Conservation (phyloP, 2,888 invertebrate genomes). For the Pristionchus entomophagus region DNA sequence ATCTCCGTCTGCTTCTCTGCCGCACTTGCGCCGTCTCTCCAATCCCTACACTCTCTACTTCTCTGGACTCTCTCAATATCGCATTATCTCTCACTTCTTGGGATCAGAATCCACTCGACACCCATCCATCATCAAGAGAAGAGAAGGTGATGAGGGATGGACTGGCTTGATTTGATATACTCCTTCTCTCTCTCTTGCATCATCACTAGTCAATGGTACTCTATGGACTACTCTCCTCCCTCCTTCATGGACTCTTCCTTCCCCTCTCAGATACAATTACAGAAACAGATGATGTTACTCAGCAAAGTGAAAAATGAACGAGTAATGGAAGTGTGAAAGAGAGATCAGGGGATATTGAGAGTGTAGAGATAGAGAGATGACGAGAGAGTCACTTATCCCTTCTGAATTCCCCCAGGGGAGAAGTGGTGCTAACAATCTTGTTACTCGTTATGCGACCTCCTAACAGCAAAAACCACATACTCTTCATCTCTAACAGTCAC, state of each 20-base stretch:
- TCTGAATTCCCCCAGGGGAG: neutral
- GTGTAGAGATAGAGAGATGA: neutral
- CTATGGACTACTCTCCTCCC: too few relatives aligned
- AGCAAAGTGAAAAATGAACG: neutral
- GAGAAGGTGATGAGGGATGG: conserved; percentile 27
- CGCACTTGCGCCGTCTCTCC: conserved; percentile 5
- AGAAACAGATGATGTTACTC: neutral
- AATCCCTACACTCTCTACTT: neutral
- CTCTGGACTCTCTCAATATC: neutral
- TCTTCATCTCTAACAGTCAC: neutral
- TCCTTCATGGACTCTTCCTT: too few relatives aligned
- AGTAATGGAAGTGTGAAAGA: neutral
- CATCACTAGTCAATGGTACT: neutral
- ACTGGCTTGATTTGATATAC: conserved; percentile 4
- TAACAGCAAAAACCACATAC: too few relatives aligned
- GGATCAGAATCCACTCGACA: neutral
- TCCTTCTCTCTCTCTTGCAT: neutral
- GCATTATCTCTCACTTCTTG: neutral
- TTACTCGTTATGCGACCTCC: too few relatives aligned
- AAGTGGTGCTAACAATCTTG: neutral
- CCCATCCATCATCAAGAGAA: conserved; percentile 25
- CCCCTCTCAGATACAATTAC: neutral
- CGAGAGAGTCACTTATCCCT: too few relatives aligned
- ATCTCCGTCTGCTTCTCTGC: neutral
- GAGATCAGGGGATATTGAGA: neutral